Percentiles rank a stretch among this genome's conserved stretches.
Conservation (phyloP, 2,113 vertebrate species). For the Otocyon megalotis region DNA sequence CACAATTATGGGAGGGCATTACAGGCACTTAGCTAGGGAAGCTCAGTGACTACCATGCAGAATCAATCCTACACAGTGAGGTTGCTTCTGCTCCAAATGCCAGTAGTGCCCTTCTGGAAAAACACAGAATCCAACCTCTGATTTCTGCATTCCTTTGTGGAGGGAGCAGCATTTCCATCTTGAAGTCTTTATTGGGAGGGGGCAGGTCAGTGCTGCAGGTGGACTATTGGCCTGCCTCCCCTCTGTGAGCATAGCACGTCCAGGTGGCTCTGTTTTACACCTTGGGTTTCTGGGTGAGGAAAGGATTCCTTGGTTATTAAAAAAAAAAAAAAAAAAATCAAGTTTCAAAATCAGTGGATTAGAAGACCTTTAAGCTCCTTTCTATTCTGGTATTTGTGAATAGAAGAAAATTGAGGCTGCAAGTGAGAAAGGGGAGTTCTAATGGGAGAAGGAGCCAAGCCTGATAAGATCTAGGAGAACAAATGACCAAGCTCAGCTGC, state of each 20-base stretch:
- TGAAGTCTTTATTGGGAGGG: neutral
- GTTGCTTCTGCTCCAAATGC: neutral
- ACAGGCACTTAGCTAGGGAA: neutral
- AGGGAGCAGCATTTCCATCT: neutral
- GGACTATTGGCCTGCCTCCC: neutral
- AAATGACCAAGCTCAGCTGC: conserved; percentile 57
- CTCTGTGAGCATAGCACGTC: neutral
- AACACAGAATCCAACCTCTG: neutral
- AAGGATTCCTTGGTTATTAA: conserved; percentile 27
- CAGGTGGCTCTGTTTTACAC: neutral
- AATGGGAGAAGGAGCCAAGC: neutral
- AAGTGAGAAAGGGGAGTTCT: conserved; percentile 19
- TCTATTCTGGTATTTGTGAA: conserved; percentile 46
- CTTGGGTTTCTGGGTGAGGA: neutral
- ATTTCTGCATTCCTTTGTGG: neutral
- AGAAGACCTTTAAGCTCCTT: conserved; percentile 24
- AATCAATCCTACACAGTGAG: neutral
- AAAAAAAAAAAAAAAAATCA: neutral
- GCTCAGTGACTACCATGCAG: neutral
- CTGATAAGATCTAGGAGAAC: conserved; percentile 59
- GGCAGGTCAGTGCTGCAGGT: neutral
- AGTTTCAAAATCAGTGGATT: conserved; percentile 52
- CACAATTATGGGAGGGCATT: neutral
- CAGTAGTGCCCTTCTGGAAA: rapidly evolving
- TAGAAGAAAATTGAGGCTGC: conserved; percentile 30